Base-by-base conservation (phyloP, 2,113 vertebrate genomes). In the Poecile atricapillus region DNA sequence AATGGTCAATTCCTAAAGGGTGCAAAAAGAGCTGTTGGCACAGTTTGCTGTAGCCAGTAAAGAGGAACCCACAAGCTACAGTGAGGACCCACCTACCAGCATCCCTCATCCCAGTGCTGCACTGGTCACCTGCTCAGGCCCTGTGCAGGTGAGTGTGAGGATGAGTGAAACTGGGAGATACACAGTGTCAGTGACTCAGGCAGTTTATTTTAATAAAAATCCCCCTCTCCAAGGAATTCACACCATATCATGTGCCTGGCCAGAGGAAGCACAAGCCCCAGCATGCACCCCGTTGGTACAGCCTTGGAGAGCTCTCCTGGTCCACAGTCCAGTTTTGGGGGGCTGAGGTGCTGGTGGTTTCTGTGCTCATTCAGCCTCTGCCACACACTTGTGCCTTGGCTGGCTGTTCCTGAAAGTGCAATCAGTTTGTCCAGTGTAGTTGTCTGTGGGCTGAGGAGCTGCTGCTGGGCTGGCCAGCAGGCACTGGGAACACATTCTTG, bases 251-350 rank as follows among this genome's bases (percentile, higher is more conserved):
- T 7, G 11, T 43, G 23, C 30, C 50, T 69, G 87, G 23, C 23
- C 47, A 59, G 28, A 30, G 58, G 31, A 55, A 49, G 17, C 27
- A 30, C 13, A 2, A 58, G 21, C n/a, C 52, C 18, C 47, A 37
- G n/a, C 27, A 41, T 35, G 30, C 22, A 55, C 5, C 10, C 43
- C 8, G 0, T 1, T 43, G n/a, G 5, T 2, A 4, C 1, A 3
- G 47, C 68, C 68, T 71, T 49, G 78, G 53, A 41, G 63, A 59
- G 69, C 31, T 68, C 62, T 92, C 47, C 73, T 71, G 56, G 10
- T 10, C 25, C 22, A 15, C 30, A 50, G 28, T 41, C 18, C 2
- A 5, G 62, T 6, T 23, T 16, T 4, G n/a, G 20, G 43, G 19
- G 41, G 46, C 47, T 68, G 59, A 84, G 59, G 21, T 50, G 49